Conservation (phyloP, 2,797 vertebrate species). For the Paratrypauchen microcephalus region DNA sequence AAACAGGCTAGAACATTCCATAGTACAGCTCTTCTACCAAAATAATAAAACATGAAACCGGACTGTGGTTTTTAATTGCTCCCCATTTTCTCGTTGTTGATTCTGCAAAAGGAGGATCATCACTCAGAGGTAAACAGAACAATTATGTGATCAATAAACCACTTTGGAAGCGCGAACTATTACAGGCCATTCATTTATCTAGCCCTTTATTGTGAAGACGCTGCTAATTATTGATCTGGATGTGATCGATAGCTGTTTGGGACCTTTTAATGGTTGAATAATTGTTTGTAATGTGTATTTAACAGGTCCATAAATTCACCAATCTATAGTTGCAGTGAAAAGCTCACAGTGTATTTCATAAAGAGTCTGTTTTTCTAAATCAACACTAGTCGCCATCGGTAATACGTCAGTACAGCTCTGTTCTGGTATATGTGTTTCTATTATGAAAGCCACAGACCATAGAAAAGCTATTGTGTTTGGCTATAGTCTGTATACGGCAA, state of each 20-base stretch:
- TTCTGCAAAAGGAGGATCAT: neutral
- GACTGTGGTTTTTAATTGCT: conserved; percentile 21
- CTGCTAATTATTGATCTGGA: conserved; percentile 6
- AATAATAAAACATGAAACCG: conserved; percentile 12
- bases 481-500: no score
- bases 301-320: conserved; percentile 47
- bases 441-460: no score
- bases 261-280: conserved; percentile 23
- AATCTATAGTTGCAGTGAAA: neutral
- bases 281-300: conserved; percentile 40
- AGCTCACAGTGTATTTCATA: neutral
- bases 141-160: neutral
- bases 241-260: neutral
- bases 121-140: conserved; percentile 7
- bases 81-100: conserved; percentile 18
- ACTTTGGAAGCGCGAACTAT: neutral
- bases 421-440: no score
- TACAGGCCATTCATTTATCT: neutral
- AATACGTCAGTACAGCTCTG: neutral
- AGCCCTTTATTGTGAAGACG: conserved; percentile 1
- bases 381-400: conserved; percentile 7
- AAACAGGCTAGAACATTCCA: no score
- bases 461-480: no score
- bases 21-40: conserved; percentile 34
- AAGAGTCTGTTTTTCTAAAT: conserved; percentile 18